Base-by-base conservation (phyloP, 2,888 invertebrate species). In the Mythimna lalbum region DNA sequence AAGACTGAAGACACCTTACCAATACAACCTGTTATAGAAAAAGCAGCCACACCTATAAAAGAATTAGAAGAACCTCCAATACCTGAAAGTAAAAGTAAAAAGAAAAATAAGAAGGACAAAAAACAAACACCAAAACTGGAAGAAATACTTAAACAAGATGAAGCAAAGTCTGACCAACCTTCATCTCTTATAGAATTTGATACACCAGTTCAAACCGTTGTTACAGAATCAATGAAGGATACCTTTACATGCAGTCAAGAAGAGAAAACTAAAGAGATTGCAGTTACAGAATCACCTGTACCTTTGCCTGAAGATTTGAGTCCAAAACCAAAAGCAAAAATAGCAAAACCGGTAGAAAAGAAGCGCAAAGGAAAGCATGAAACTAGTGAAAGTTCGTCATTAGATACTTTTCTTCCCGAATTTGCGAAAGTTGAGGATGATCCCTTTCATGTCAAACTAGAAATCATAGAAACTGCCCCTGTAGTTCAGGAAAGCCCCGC, bases 261-360 rank as follows among this genome's bases (percentile, higher is more conserved):
- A 69, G 82, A 70, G 39, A 64, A 53, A 2, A 1, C 21, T 21
- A 49, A 53, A 74, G 68, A 76, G 4, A 55, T 62, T 53, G 2
- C 36, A 14, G 39, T 59, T 27, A 50, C 53, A 43, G 73, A 70
- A 47, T 55, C 63, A 49, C 27, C 57, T 50, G 52, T 69, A 59
- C 21, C 49, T 27, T 0, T 31, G 5, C 7, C 10, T 4, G 81
- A 81, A 60, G 87, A 89, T 69, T 80, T 73, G 43, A 86, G 78
- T 73, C 82, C 82, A 4, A 93, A 91, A 83, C 81, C 87, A 19
- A 93, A 93, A 88, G 91, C 93, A 27, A 92, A 90, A 90, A 93
- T 94, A 27, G 92, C 89, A 14, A 94, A 95, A 82, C 93, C 94
- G 7, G 93, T 94, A 3, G 92, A 94, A 71, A 94, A 92, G 70